Evolutionary conservation across 2,888 invertebrate genomes (phyloP).

Genomic region (Biston betularia): DNA sequence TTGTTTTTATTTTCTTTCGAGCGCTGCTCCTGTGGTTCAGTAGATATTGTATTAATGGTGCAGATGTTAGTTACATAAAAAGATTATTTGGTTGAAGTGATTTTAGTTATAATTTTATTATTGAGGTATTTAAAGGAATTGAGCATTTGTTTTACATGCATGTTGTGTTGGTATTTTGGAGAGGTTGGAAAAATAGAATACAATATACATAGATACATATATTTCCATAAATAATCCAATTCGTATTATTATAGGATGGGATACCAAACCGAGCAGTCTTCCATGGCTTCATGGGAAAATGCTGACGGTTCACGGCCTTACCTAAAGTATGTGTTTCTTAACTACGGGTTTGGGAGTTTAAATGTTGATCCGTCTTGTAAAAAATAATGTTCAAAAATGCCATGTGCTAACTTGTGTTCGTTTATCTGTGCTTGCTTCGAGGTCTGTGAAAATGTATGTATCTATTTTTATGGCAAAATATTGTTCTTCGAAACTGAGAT

Average conservation of each 20-base stretch:
- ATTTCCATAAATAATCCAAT: conserved; percentile 6
- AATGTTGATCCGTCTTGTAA: conserved; percentile 11
- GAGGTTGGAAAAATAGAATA: not conserved
- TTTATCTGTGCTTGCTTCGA: conserved; percentile 24
- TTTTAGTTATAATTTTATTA: conserved; percentile 5
- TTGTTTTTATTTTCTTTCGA: no score
- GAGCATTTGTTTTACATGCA: conserved; percentile 12
- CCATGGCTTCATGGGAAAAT: conserved; percentile 20
- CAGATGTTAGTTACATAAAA: no score
- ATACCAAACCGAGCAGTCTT: conserved; percentile 21
- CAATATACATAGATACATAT: not conserved
- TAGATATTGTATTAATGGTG: no score
- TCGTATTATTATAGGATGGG: conserved; percentile 32
- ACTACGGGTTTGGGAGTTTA: conserved; percentile 13
- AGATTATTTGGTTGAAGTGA: not conserved
- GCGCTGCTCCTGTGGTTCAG: no score
- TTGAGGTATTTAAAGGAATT: not conserved
- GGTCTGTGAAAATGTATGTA: conserved; percentile 10
- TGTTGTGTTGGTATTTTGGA: conserved; percentile 7
- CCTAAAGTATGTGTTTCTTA: conserved; percentile 23
- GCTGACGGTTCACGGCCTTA: conserved; percentile 15
- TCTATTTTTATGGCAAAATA: not conserved
- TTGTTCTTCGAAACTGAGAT: no score
- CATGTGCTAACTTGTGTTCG: conserved; percentile 13
- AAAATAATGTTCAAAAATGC: not conserved